Conservation (phyloP, 2,888 invertebrate species). For the Dasypolia templi region DNA sequence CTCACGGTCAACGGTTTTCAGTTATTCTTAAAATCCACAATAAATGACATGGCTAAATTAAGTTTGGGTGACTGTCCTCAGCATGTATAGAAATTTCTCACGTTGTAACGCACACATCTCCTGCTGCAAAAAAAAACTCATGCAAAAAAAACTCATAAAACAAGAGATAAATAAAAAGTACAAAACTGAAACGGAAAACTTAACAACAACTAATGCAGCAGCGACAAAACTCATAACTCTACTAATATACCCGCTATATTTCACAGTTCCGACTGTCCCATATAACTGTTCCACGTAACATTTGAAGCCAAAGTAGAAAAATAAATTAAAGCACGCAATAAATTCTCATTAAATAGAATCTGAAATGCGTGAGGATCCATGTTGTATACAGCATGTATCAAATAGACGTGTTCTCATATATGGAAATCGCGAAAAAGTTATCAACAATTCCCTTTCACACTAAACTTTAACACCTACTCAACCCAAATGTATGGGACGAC, state of each 20-base stretch:
- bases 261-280: constrained; percentile 18
- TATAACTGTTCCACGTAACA: constrained; percentile 15
- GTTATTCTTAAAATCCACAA: too few species aligned
- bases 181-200: constrained; percentile 15
- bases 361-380: constrained; percentile 29
- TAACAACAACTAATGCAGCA: constrained; percentile 25
- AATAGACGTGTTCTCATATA: background rate
- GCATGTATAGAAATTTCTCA: too few species aligned
- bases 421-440: background rate
- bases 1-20: too few species aligned
- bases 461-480: too few species aligned
- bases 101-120: too few species aligned
- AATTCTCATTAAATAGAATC: constrained; percentile 42
- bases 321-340: too few species aligned
- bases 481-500: too few species aligned
- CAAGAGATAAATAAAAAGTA: constrained; percentile 13
- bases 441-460: background rate
- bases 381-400: background rate
- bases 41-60: too few species aligned
- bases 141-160: constrained; percentile 4
- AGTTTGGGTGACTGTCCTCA: too few species aligned
- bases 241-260: constrained; percentile 32
- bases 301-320: constrained; percentile 28
- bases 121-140: too few species aligned
- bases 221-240: constrained; percentile 32